Percentiles rank a stretch among this genome's conserved stretches.
phyloP scores from a whole-genome alignment of 2,797 vertebrate genomes.

The Etheostoma nigrum region DNA sequence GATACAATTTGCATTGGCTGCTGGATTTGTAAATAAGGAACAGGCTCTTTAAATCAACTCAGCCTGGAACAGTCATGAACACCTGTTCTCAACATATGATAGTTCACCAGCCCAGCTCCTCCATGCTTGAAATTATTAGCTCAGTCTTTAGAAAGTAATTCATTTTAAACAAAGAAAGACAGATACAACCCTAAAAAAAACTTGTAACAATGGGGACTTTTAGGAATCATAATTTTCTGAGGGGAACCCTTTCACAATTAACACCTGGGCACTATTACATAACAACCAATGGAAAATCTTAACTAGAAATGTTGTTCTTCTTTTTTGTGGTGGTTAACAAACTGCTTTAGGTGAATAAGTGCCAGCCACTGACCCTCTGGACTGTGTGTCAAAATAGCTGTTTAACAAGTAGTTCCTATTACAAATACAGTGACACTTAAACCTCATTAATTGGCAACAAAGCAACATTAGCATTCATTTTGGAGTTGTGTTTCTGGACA shows the following conservation, averaged over 20 bases:
- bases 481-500: background rate
- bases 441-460: no score
- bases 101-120: background rate
- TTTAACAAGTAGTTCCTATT: background rate
- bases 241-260: background rate
- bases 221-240: background rate
- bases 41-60: constrained; percentile 6
- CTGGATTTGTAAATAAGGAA: constrained; percentile 29
- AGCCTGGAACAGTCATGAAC: background rate
- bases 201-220: no score
- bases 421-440: no score
- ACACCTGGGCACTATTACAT: background rate
- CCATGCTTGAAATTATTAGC: background rate
- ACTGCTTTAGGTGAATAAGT: background rate
- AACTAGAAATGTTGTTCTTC: background rate
- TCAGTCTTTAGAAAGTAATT: background rate
- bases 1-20: constrained; percentile 15
- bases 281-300: background rate
- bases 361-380: background rate
- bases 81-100: constrained; percentile 14
- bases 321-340: background rate
- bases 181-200: background rate
- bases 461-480: background rate
- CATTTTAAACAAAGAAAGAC: background rate
- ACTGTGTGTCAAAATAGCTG: background rate